Base-by-base conservation (phyloP, 2,888 invertebrate species). In the Cantharis rustica region DNA sequence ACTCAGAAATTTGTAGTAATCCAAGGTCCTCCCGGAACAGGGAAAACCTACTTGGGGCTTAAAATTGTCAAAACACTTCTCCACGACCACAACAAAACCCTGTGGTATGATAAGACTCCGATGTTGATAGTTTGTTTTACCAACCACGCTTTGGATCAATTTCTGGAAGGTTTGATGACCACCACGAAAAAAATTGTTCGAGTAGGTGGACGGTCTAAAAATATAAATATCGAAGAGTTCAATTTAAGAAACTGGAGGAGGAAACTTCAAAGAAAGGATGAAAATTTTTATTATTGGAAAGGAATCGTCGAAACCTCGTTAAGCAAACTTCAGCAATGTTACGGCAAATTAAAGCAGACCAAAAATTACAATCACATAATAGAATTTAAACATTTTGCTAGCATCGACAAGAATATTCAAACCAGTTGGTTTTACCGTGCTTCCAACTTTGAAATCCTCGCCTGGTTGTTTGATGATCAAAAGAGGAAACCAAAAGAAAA, bases 21-120 rank as follows among this genome's bases (percentile, higher is more conserved):
- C 78, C 96, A 96, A 89, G 96, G 96, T 0, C 96, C 96, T 97
- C n/a, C n/a, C n/a, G n/a, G n/a, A n/a, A n/a, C n/a, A n/a, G n/a
- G n/a, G n/a, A n/a, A n/a, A n/a, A n/a, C n/a, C n/a, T n/a, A n/a
- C n/a, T n/a, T n/a, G n/a, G n/a, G n/a, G n/a, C n/a, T n/a, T n/a
- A n/a, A n/a, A 90, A 91, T 97, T 16, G 92, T 93, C 0, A 89
- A 92, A 73, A 90, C 91, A 0, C 84, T 96, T 26, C 86, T 96
- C 1, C 87, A 90, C 75, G 95, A 94, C 85, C 80, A 81, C 11
- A 47, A 80, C 0, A 89, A 89, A 0, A 79, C 84, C 9, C 84
- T 89, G 3, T 94, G 94, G 0, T 79, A 3, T 80, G 89, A 89
- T 0, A 78, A 84, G 9, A 84, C 89, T 3, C 94, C 94, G 0